These are phyloP conservation scores for Drosophila nigritarsus DNA, from an alignment of 2,888 invertebrate species.

Conservation along the genomic window DNA sequence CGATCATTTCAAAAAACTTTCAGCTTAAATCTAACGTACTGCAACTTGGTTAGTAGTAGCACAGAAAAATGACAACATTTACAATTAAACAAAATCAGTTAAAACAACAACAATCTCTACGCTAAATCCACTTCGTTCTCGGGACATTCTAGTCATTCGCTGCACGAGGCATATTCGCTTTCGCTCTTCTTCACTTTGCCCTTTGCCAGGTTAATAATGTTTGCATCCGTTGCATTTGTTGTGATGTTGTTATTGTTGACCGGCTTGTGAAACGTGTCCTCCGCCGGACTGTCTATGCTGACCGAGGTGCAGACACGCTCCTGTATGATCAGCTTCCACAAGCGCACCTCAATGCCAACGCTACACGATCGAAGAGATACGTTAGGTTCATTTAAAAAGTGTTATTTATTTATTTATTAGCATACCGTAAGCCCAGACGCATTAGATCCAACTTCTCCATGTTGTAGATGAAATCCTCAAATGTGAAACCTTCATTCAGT, in stretches of 20 bases:
- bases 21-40: constrained; percentile 42
- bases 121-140: constrained; percentile 26
- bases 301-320: constrained; percentile 70
- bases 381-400: neutral
- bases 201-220: constrained; percentile 45
- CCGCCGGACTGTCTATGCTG: constrained; percentile 58
- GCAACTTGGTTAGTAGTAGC: constrained; percentile 43
- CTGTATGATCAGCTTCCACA: constrained; percentile 92
- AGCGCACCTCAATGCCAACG: constrained; percentile 91
- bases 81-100: constrained; percentile 68
- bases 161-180: constrained; percentile 84
- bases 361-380: constrained; percentile 8
- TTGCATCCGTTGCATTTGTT: constrained; percentile 50
- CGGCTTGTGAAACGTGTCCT: constrained; percentile 52
- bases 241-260: constrained; percentile 67
- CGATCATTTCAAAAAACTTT: constrained; percentile 20
- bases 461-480: constrained; percentile 91
- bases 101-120: constrained; percentile 55
- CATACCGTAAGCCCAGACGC: constrained; percentile 91
- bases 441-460: constrained; percentile 93
- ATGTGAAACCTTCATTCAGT: constrained; percentile 90
- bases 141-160: constrained; percentile 70
- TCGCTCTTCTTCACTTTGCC: constrained; percentile 74
- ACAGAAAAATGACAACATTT: constrained; percentile 60
- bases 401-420: constrained; percentile 4